phyloP scores from a whole-genome alignment of 2,797 vertebrate species.

The Pipistrellus pygmaeus region DNA sequence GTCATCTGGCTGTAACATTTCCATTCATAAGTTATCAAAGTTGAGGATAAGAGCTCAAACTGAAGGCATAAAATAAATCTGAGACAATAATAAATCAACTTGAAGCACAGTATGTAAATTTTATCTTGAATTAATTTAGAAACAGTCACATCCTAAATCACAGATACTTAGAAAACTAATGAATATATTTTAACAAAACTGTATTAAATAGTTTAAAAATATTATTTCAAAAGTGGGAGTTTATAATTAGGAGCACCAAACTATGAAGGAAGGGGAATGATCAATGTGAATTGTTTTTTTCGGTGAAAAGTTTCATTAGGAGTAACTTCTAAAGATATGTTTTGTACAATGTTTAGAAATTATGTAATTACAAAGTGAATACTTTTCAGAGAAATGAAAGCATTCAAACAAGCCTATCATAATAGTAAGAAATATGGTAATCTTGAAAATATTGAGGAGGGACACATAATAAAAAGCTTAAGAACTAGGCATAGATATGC shows the following conservation, averaged over 20 bases:
- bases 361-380: neutral
- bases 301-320: neutral
- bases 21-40: slow-evolving; percentile 8
- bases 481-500: neutral
- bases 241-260: neutral
- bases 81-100: slow-evolving; percentile 17
- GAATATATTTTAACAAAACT: neutral
- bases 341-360: neutral
- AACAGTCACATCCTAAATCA: neutral
- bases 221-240: neutral
- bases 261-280: neutral
- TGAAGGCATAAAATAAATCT: slow-evolving; percentile 18
- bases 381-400: neutral
- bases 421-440: neutral
- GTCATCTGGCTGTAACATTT: slow-evolving; percentile 33
- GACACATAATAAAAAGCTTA: neutral
- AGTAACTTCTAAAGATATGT: neutral
- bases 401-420: neutral
- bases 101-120: neutral
- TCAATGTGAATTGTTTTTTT: neutral
- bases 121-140: neutral
- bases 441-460: neutral
- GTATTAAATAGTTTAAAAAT: neutral
- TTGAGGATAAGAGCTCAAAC: slow-evolving; percentile 19
- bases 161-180: neutral